These are phyloP conservation scores for Chauna torquata DNA, from an alignment of 2,113 vertebrate species.

Conservation along the genomic window DNA sequence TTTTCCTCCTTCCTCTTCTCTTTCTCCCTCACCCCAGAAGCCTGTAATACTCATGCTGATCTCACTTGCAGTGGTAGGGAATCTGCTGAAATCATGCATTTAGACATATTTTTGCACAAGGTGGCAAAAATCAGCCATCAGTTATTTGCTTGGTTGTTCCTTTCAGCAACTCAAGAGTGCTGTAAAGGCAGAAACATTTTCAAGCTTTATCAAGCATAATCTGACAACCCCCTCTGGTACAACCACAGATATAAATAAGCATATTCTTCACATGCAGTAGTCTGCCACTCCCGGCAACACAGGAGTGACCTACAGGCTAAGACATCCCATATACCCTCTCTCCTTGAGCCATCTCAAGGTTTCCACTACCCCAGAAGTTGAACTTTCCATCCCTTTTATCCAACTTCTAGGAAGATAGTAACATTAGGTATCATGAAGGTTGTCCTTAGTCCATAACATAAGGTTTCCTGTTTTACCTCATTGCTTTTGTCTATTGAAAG, in stretches of 20 bases:
- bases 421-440: background rate
- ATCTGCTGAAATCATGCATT: background rate
- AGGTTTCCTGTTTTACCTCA: background rate
- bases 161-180: conserved; percentile 49
- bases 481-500: background rate
- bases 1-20: background rate
- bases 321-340: background rate
- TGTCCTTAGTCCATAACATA: background rate
- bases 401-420: background rate
- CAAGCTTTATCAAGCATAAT: conserved; percentile 60
- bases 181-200: conserved; percentile 47
- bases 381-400: background rate
- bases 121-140: conserved; percentile 30
- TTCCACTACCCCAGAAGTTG: background rate
- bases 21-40: background rate
- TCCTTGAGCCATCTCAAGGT: background rate
- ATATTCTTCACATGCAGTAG: conserved; percentile 47
- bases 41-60: background rate
- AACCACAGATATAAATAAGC: conserved; percentile 50
- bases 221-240: conserved; percentile 57
- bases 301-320: conserved; percentile 24
- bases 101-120: conserved; percentile 22
- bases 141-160: conserved; percentile 47
- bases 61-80: background rate
- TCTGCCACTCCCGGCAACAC: conserved; percentile 8